Percentiles rank a stretch among this genome's conserved stretches.
These are phyloP conservation scores for Oreotrochilus melanogaster DNA, from an alignment of 2,113 vertebrate species.

Conservation along the genomic window DNA sequence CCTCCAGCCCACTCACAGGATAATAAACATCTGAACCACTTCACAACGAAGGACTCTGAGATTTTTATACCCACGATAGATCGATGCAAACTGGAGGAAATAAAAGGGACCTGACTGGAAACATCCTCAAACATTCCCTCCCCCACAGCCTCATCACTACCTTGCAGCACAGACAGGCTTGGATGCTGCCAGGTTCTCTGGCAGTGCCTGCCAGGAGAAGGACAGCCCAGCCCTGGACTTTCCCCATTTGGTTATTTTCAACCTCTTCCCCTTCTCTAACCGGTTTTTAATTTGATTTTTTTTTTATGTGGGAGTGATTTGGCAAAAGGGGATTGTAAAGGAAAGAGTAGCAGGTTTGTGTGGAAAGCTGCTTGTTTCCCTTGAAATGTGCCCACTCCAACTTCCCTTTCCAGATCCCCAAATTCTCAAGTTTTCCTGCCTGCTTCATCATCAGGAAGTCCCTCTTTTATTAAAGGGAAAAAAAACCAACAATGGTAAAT, in stretches of 20 bases:
- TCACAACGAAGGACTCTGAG: background rate
- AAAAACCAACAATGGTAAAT: background rate
- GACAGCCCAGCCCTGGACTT: background rate
- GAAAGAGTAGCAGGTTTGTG: background rate
- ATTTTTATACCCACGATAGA: background rate
- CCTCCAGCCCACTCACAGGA: background rate
- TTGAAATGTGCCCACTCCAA: background rate
- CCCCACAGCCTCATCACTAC: background rate
- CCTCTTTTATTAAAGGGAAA: background rate
- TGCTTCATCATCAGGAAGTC: background rate
- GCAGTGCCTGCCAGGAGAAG: background rate
- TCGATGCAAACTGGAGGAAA: background rate
- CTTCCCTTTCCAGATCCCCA: background rate
- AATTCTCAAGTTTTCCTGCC: background rate
- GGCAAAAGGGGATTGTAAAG: background rate
- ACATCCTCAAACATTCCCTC: background rate
- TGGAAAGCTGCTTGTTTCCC: background rate
- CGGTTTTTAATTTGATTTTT: background rate
- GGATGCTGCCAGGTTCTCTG: background rate
- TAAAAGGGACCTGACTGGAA: background rate
- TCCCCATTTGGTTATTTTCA: background rate
- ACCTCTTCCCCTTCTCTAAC: background rate
- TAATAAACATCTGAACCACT: background rate
- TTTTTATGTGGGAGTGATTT: accelerated
- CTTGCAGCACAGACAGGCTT: background rate